phyloP scores from a whole-genome alignment of 2,113 vertebrate genomes.

The Ammospiza caudacuta region DNA sequence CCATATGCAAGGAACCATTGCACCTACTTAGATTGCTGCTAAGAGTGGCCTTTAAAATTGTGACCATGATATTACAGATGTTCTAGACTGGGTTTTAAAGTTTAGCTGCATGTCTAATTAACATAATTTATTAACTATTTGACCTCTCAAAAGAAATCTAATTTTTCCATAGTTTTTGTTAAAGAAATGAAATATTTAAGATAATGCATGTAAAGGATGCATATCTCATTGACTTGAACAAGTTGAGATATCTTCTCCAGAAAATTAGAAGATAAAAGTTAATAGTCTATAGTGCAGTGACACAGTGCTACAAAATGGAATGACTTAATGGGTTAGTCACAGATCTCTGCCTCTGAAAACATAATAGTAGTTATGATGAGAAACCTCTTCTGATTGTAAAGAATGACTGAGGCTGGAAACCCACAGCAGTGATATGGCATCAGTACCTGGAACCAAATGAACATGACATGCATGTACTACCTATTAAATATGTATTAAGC shows the following conservation, averaged over 20 bases:
- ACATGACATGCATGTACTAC: background rate
- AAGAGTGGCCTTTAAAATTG: background rate
- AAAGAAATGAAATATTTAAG: background rate
- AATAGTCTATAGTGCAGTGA: background rate
- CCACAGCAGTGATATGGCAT: background rate
- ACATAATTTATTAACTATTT: background rate
- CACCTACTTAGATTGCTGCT: background rate
- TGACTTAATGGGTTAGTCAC: background rate
- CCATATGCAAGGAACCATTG: background rate
- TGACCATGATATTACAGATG: background rate
- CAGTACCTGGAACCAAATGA: background rate
- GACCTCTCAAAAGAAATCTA: background rate
- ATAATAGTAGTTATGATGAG: background rate
- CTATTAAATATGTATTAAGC: background rate
- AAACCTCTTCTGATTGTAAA: background rate
- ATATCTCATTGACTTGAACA: background rate
- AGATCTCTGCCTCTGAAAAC: background rate
- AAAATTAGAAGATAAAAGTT: background rate
- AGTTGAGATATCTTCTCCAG: background rate
- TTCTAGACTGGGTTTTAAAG: background rate
- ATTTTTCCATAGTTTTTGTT: background rate
- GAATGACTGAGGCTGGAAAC: background rate
- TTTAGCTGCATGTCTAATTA: background rate
- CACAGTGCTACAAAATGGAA: background rate
- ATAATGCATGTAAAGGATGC: background rate